Conservation (phyloP, 2,113 vertebrate genomes). For the mouse (Mus musculus) region GRCm39 chr14:96175501-96176000, state of each 20-base stretch:
- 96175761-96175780: background rate
- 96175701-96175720: background rate
- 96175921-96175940: background rate
- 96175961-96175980: background rate
- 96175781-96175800: background rate
- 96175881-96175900: background rate
- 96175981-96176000: background rate
- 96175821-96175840: background rate
- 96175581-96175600: background rate
- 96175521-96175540: background rate
- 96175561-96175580: background rate
- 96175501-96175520: background rate
- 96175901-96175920: background rate
- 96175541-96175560: background rate
- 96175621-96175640: background rate
- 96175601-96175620: background rate
- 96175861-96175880: background rate
- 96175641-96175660: background rate
- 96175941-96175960: background rate
- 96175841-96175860: background rate
- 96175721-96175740: background rate
- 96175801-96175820: background rate
- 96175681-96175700: background rate
- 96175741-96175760: background rate
- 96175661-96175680: background rate